Evolutionary conservation across 2,888 invertebrate genomes (phyloP).

Genomic region (Zygaena filipendulae): DNA sequence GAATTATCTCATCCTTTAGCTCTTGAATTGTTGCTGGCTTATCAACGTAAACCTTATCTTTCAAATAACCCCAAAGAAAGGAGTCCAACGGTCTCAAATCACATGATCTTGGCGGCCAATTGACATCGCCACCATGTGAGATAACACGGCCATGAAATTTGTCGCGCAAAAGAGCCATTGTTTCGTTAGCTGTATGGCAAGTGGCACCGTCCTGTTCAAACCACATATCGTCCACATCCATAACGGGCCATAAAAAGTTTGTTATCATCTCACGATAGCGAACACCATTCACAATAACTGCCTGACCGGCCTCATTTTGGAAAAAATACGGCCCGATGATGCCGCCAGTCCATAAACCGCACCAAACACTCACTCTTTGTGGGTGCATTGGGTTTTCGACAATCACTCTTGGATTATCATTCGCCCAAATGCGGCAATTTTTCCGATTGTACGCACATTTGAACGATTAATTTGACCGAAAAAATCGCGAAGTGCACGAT

Average conservation of each 20-base stretch:
- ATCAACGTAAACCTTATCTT: constrained; percentile 14
- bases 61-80: constrained; percentile 13
- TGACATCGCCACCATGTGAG: constrained; percentile 6
- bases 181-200: constrained; percentile 14
- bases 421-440: constrained; percentile 3
- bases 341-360: background rate
- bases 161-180: constrained; percentile 7
- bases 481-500: constrained; percentile 13
- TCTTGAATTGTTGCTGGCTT: constrained; percentile 13
- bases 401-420: no score
- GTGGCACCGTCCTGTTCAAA: constrained; percentile 16
- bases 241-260: constrained; percentile 11
- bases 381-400: no score
- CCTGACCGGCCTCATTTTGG: no score
- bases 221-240: constrained; percentile 10
- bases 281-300: no score
- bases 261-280: constrained; percentile 4
- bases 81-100: no score
- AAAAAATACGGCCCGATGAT: no score
- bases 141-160: constrained; percentile 11
- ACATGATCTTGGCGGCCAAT: constrained; percentile 14
- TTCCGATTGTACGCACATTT: constrained; percentile 9
- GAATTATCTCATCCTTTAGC: constrained; percentile 15
- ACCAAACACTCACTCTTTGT: no score
- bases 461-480: constrained; percentile 11